These are phyloP conservation scores for Eupleurogrammus muticus DNA, from an alignment of 2,797 vertebrate genomes.

Conservation along the genomic window DNA sequence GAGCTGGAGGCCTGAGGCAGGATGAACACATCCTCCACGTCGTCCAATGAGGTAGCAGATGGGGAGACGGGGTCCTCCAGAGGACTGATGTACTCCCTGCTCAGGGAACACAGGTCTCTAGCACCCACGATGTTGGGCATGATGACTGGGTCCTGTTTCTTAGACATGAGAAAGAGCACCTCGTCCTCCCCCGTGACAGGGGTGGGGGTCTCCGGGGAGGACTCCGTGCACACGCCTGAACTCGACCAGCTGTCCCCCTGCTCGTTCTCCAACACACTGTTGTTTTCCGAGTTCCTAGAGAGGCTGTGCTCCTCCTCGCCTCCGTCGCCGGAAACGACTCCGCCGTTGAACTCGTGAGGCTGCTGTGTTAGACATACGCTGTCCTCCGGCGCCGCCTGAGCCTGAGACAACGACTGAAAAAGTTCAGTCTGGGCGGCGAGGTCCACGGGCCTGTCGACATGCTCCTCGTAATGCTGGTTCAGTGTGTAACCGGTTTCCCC, in stretches of 20 bases:
- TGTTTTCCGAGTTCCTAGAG: slow-evolving; percentile 36
- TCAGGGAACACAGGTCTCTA: slow-evolving; percentile 57
- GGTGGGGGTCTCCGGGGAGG: slow-evolving; percentile 40
- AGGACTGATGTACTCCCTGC: slow-evolving; percentile 76
- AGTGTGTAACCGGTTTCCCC: slow-evolving; percentile 58
- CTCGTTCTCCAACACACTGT: slow-evolving; percentile 67
- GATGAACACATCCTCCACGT: slow-evolving; percentile 72
- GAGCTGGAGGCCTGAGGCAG: slow-evolving; percentile 79
- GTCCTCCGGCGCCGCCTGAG: slow-evolving; percentile 58
- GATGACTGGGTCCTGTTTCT: slow-evolving; percentile 56
- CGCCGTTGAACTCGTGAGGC: slow-evolving; percentile 62
- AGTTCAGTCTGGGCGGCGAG: slow-evolving; percentile 64
- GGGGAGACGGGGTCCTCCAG: slow-evolving; percentile 81
- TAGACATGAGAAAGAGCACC: slow-evolving; percentile 69
- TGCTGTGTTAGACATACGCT: slow-evolving; percentile 47
- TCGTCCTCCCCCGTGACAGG: slow-evolving; percentile 43
- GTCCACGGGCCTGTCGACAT: slow-evolving; percentile 64
- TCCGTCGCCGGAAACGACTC: slow-evolving; percentile 34
- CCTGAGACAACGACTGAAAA: slow-evolving; percentile 64
- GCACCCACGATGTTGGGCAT: slow-evolving; percentile 32
- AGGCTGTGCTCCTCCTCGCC: slow-evolving; percentile 40
- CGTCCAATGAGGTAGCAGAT: slow-evolving; percentile 73
- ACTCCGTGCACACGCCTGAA: slow-evolving; percentile 52
- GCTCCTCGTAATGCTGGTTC: slow-evolving; percentile 73
- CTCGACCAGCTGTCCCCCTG: slow-evolving; percentile 45